Conservation (phyloP, 1,140 invertebrate species). For the Lordiphosa stackelbergi region DNA sequence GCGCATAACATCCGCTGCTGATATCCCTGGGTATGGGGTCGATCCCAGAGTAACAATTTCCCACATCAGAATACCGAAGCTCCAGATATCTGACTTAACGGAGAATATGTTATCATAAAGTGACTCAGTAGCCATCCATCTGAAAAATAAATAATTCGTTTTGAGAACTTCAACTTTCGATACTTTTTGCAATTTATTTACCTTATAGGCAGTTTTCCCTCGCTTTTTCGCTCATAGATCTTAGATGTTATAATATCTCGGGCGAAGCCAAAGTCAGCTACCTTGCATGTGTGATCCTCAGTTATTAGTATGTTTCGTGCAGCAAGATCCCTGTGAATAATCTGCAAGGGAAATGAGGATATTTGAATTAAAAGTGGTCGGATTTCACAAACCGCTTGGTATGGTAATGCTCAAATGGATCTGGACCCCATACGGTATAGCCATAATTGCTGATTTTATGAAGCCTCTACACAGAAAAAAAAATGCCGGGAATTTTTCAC, state of each 20-base stretch:
- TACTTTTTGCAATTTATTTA: slow-evolving; percentile 31
- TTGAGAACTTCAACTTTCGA: not conserved
- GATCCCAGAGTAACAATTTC: slow-evolving; percentile 95
- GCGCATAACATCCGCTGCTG: slow-evolving; percentile 89
- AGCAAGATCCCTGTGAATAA: slow-evolving; percentile 94
- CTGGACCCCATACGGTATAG: too few relatives aligned
- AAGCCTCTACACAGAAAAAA: too few relatives aligned
- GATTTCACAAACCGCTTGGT: too few relatives aligned
- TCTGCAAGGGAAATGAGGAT: slow-evolving; percentile 78
- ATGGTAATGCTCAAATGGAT: too few relatives aligned
- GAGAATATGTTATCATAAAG: slow-evolving; percentile 94
- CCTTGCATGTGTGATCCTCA: slow-evolving; percentile 92
- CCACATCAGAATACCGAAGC: slow-evolving; percentile 94
- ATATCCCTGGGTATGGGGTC: slow-evolving; percentile 92
- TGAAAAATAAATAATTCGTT: slow-evolving; percentile 42
- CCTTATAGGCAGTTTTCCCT: slow-evolving; percentile 85
- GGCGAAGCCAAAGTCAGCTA: slow-evolving; percentile 96
- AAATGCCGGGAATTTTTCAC: too few relatives aligned
- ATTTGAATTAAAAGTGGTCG: slow-evolving; percentile 4
- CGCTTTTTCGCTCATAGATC: slow-evolving; percentile 94
- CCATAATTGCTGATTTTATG: too few relatives aligned
- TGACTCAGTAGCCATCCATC: slow-evolving; percentile 97
- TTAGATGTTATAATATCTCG: slow-evolving; percentile 89
- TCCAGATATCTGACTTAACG: slow-evolving; percentile 94
- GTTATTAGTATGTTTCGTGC: slow-evolving; percentile 93